A percentile compares a stretch with the other conserved stretches of the same genome.
phyloP scores from a whole-genome alignment of 2,888 invertebrate species.

The Tridacna crocea region DNA sequence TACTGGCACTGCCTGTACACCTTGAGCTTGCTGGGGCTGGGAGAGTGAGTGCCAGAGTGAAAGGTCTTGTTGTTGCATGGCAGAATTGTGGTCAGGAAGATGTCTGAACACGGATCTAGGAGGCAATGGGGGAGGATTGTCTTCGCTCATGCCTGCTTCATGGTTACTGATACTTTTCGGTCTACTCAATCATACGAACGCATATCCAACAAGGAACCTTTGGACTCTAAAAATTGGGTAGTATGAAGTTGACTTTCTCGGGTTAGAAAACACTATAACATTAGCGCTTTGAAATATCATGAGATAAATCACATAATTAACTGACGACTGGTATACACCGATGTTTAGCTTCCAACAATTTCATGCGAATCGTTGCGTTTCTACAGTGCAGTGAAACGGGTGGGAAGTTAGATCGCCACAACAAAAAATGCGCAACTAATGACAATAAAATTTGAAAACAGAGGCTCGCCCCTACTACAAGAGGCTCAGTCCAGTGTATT shows the following conservation, averaged over 20 bases:
- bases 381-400: not conserved
- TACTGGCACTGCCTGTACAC: constrained; percentile 52
- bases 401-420: not conserved
- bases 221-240: too few relatives aligned
- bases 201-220: not conserved
- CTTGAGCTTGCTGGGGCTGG: constrained; percentile 49
- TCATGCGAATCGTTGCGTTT: not conserved
- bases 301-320: not conserved
- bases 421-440: not conserved
- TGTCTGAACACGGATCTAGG: constrained; percentile 51
- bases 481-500: not conserved
- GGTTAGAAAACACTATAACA: too few relatives aligned
- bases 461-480: not conserved
- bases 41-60: constrained; percentile 51
- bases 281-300: too few relatives aligned
- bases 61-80: constrained; percentile 51
- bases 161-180: not conserved
- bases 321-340: not conserved
- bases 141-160: constrained; percentile 50
- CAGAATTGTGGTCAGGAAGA: constrained; percentile 45
- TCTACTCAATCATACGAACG: not conserved
- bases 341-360: not conserved
- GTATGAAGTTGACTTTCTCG: too few relatives aligned
- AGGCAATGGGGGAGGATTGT: constrained; percentile 52
- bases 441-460: not conserved